These are phyloP conservation scores for Octomys mimax DNA, from an alignment of 2,797 vertebrate genomes.

Conservation along the genomic window DNA sequence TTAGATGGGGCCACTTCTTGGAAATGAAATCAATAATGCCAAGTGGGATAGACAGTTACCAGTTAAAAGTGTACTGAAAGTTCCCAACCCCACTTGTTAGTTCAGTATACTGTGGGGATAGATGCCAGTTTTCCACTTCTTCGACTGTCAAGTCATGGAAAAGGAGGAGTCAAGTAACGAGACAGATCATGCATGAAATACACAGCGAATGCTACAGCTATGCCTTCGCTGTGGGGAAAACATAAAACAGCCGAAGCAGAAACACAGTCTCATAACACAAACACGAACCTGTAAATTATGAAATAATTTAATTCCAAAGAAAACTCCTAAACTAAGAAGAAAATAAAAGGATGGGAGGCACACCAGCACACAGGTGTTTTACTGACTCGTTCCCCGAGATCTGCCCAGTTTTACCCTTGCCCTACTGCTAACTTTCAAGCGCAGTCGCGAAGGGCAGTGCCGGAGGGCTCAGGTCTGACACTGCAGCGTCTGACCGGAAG, in stretches of 20 bases:
- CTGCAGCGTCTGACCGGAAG: background rate
- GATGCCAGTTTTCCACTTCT: slow-evolving; percentile 3
- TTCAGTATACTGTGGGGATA: background rate
- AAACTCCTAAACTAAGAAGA: background rate
- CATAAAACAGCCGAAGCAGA: background rate
- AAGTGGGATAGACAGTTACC: background rate
- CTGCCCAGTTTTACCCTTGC: background rate
- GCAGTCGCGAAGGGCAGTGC: background rate
- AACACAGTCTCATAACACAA: background rate
- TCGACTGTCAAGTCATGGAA: background rate
- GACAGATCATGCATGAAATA: background rate
- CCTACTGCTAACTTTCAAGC: background rate
- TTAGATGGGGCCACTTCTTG: background rate
- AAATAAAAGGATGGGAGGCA: slow-evolving; percentile 4
- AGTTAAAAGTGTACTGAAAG: slow-evolving; percentile 17
- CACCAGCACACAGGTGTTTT: slow-evolving; percentile 10
- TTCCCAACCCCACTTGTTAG: background rate
- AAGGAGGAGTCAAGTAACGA: background rate
- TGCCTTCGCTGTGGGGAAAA: slow-evolving; percentile 23
- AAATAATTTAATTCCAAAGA: slow-evolving; percentile 58
- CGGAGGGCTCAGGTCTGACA: background rate
- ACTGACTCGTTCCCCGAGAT: background rate
- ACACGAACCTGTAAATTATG: background rate
- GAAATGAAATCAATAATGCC: slow-evolving; percentile 36
- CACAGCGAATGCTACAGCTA: background rate